Percentiles rank a stretch among this genome's conserved stretches.
Conservation (phyloP, 2,888 invertebrate genomes). For the Sinohyriopsis cumingii region DNA sequence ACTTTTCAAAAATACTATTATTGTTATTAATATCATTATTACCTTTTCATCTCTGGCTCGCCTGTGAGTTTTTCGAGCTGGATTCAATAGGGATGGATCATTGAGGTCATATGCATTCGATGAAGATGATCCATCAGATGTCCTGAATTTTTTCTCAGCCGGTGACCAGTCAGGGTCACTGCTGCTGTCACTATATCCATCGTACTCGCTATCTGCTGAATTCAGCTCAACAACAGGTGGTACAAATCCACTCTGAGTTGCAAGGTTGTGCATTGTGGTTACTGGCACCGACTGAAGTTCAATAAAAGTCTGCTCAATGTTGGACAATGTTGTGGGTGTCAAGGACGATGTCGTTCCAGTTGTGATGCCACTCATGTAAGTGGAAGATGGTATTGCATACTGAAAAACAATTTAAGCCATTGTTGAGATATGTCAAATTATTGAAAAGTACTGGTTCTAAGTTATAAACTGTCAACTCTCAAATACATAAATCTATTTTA, state of each 20-base stretch:
- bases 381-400: slow-evolving; percentile 54
- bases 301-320: slow-evolving; percentile 92
- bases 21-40: slow-evolving; percentile 1
- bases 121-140: slow-evolving; percentile 2
- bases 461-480: not conserved
- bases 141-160: slow-evolving; percentile 36
- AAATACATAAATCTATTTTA: slow-evolving; percentile 8
- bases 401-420: slow-evolving; percentile 30
- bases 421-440: not conserved
- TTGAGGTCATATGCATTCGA: slow-evolving; percentile 2
- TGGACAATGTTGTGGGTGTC: slow-evolving; percentile 92
- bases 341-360: slow-evolving; percentile 91
- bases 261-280: slow-evolving; percentile 43
- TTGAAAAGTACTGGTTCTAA: slow-evolving; percentile 2
- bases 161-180: slow-evolving; percentile 52
- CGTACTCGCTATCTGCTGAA: slow-evolving; percentile 39
- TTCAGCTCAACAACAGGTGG: slow-evolving; percentile 78
- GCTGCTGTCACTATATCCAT: slow-evolving; percentile 43
- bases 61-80: slow-evolving; percentile 34
- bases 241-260: slow-evolving; percentile 89
- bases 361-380: slow-evolving; percentile 80
- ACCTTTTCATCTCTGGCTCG: slow-evolving; percentile 47
- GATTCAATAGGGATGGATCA: slow-evolving; percentile 8
- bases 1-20: no score
- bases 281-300: slow-evolving; percentile 82